Evolutionary conservation across 1,140 invertebrate genomes (phyloP).

Genomic region (Drosophila trapezifrons): DNA sequence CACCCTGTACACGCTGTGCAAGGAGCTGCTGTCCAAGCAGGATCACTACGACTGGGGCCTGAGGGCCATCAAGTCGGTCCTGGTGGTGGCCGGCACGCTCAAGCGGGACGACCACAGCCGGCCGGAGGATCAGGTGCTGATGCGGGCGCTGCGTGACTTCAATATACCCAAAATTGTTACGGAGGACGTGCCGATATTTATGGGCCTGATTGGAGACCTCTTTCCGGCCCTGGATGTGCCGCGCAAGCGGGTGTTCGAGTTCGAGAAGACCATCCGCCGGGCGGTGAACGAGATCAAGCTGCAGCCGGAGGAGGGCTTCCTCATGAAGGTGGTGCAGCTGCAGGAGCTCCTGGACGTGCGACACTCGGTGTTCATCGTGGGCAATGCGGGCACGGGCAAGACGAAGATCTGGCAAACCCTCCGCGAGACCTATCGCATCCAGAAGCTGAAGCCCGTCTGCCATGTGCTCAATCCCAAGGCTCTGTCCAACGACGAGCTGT

Average conservation of each 20-base stretch:
- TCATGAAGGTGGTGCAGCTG: constrained; percentile 92
- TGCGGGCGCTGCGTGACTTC: constrained; percentile 93
- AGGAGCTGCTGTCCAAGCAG: constrained; percentile 92
- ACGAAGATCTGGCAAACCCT: constrained; percentile 94
- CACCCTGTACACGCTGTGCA: constrained; percentile 92
- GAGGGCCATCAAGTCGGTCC: constrained; percentile 92
- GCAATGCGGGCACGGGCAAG: constrained; percentile 93
- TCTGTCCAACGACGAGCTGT: constrained; percentile 97
- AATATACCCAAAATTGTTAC: constrained; percentile 94
- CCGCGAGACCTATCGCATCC: constrained; percentile 90
- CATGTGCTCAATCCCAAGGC: constrained; percentile 97
- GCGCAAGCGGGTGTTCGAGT: constrained; percentile 89
- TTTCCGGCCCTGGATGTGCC: constrained; percentile 93
- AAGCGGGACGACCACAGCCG: constrained; percentile 86
- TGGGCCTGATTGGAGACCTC: constrained; percentile 93
- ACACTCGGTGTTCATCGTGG: constrained; percentile 95
- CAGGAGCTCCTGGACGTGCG: constrained; percentile 94
- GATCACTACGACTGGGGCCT: constrained; percentile 96
- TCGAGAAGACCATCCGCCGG: constrained; percentile 90
- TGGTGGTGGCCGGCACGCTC: constrained; percentile 92
- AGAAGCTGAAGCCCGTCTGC: constrained; percentile 92
- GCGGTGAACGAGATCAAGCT: constrained; percentile 91
- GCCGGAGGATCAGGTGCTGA: constrained; percentile 89
- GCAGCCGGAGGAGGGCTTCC: constrained; percentile 94
- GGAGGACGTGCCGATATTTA: constrained; percentile 92